Conservation (phyloP, 2,797 vertebrate genomes). For the Pempheris klunzingeri region DNA sequence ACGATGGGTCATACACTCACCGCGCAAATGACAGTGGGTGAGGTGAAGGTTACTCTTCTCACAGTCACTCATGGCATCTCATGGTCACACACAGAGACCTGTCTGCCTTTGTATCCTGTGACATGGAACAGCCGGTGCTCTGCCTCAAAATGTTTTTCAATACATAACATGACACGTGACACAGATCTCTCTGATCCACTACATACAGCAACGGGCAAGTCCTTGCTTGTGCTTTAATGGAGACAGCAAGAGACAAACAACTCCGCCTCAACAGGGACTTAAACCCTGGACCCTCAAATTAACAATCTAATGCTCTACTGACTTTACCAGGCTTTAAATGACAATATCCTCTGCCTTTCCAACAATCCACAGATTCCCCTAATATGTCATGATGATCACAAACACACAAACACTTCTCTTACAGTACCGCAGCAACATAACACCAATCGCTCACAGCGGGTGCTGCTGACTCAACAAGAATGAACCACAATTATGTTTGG, state of each 20-base stretch:
- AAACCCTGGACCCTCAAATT: constrained; percentile 15
- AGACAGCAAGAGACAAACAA: neutral
- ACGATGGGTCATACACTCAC: constrained; percentile 24
- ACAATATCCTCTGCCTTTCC: neutral
- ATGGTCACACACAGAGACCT: neutral
- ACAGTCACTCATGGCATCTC: constrained; percentile 13
- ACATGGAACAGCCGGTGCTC: neutral
- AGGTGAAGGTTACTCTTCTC: constrained; percentile 44
- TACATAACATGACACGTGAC: neutral
- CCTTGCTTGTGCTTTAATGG: neutral
- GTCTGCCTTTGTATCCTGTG: neutral
- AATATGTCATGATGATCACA: neutral
- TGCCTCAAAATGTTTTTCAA: neutral
- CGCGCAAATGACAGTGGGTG: neutral
- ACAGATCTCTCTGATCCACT: neutral
- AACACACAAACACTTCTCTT: neutral
- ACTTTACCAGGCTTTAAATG: neutral
- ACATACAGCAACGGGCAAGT: neutral
- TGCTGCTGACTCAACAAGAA: neutral
- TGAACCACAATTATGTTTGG: neutral
- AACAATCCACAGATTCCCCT: neutral
- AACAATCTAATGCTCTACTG: constrained; percentile 11
- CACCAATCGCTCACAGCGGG: neutral
- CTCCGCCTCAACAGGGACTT: constrained; percentile 3
- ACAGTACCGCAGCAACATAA: neutral